Conservation (phyloP, 2,888 invertebrate species). For the Ectemnius cavifrons region DNA sequence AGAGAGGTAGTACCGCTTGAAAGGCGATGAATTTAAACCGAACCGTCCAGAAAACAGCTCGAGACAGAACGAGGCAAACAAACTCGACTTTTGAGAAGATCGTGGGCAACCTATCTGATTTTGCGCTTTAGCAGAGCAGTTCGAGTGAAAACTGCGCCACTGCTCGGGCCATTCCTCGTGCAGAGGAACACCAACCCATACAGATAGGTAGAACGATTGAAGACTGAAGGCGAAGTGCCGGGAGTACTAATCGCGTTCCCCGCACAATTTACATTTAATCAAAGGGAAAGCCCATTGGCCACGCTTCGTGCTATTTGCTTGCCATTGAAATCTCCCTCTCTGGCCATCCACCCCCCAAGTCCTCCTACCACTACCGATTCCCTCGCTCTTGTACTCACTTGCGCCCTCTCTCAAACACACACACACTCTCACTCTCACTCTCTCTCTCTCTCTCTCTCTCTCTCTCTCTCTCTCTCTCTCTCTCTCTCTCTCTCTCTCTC, state of each 20-base stretch:
- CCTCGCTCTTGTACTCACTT: too few species aligned
- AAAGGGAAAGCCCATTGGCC: conserved; percentile 76
- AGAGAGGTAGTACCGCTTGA: too few species aligned
- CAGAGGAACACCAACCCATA: conserved; percentile 29
- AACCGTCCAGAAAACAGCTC: too few species aligned
- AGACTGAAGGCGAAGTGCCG: conserved; percentile 64
- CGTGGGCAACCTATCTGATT: conserved; percentile 39
- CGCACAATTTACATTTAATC: conserved; percentile 77
- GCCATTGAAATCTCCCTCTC: conserved; percentile 72
- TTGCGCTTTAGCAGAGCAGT: conserved; percentile 23
- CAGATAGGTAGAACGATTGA: conserved; percentile 48
- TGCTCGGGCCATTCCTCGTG: conserved; percentile 6
- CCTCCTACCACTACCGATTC: background rate
- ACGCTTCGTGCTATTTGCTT: conserved; percentile 75
- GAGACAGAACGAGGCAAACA: background rate
- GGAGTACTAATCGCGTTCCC: conserved; percentile 75
- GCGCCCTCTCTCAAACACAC: background rate
- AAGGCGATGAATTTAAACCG: too few species aligned
- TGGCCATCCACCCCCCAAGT: conserved; percentile 10
- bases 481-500: background rate
- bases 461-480: conserved; percentile 9
- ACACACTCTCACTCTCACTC: too few species aligned
- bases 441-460: conserved; percentile 10
- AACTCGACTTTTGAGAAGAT: conserved; percentile 23
- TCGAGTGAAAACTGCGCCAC: conserved; percentile 10